Percentiles rank a stretch among this genome's conserved stretches.
Evolutionary conservation across 2,797 vertebrate genomes (phyloP).

Genomic region (Pseudocheirus occidentalis): DNA sequence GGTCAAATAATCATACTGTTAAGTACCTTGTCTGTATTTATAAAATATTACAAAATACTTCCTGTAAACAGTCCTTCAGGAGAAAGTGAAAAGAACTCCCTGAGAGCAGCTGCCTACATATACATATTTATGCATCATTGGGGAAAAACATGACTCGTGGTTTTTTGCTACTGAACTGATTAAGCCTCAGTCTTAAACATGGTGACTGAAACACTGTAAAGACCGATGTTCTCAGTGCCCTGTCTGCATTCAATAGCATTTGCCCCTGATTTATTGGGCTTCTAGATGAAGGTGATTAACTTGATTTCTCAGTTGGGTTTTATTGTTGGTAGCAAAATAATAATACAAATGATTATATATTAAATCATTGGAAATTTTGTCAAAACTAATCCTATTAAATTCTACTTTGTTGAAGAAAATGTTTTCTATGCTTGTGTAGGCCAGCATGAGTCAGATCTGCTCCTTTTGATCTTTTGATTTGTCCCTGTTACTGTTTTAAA

Average conservation of each 20-base stretch:
- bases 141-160: conserved; percentile 51
- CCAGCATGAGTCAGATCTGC: not conserved
- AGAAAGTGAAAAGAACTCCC: conserved; percentile 61
- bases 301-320: conserved; percentile 60
- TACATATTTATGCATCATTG: conserved; percentile 47
- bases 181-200: conserved; percentile 67
- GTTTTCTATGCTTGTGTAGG: not conserved
- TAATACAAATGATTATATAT: conserved; percentile 42
- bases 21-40: not conserved
- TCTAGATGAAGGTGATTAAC: conserved; percentile 67
- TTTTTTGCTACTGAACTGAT: conserved; percentile 73
- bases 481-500: conserved; percentile 19
- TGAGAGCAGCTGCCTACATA: conserved; percentile 32
- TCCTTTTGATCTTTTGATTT: conserved; percentile 33
- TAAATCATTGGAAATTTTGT: conserved; percentile 25
- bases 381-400: conserved; percentile 46
- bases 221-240: conserved; percentile 71
- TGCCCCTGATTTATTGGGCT: conserved; percentile 79
- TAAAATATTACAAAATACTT: conserved; percentile 11
- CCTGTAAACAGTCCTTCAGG: conserved; percentile 52
- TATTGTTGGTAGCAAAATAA: conserved; percentile 71
- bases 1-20: conserved; percentile 29
- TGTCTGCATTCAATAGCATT: conserved; percentile 55
- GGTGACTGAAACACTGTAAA: conserved; percentile 65
- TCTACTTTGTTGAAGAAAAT: conserved; percentile 5